A percentile compares a stretch with the other conserved stretches of the same genome.
Evolutionary conservation across 2,888 invertebrate species (phyloP).

Genomic region (Athalia rosae): DNA sequence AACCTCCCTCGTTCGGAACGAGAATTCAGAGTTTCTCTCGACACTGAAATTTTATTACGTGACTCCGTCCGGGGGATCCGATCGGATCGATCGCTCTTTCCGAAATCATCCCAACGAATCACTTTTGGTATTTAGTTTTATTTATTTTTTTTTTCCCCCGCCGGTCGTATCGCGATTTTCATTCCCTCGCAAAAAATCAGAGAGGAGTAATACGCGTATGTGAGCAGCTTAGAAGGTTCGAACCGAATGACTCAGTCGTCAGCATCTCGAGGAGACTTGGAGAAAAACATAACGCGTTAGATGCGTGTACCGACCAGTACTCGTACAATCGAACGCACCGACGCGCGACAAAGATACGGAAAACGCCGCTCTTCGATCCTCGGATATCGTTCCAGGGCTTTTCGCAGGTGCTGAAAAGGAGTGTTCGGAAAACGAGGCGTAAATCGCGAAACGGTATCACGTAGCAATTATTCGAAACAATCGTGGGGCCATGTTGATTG

Average conservation of each 20-base stretch:
- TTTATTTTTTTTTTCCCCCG: neutral
- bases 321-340: conserved; percentile 22
- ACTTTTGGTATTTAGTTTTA: no score
- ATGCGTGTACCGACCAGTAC: neutral
- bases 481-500: conserved; percentile 26
- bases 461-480: neutral
- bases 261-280: conserved; percentile 6
- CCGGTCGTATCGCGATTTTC: neutral
- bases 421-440: conserved; percentile 19
- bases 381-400: conserved; percentile 20
- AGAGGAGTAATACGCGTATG: conserved; percentile 12
- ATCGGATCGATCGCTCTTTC: no score
- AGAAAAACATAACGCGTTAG: neutral
- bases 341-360: neutral
- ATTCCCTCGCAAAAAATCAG: conserved; percentile 12
- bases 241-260: conserved; percentile 35
- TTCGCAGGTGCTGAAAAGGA: no score
- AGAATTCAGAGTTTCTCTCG: no score
- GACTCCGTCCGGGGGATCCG: no score
- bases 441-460: neutral
- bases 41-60: no score
- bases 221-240: conserved; percentile 20
- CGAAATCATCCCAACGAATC: no score
- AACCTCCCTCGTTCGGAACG: no score
- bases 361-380: neutral